Percentiles rank a stretch among this genome's conserved stretches.
phyloP scores from a whole-genome alignment of 2,113 vertebrate genomes.

The Lagopus leucura region DNA sequence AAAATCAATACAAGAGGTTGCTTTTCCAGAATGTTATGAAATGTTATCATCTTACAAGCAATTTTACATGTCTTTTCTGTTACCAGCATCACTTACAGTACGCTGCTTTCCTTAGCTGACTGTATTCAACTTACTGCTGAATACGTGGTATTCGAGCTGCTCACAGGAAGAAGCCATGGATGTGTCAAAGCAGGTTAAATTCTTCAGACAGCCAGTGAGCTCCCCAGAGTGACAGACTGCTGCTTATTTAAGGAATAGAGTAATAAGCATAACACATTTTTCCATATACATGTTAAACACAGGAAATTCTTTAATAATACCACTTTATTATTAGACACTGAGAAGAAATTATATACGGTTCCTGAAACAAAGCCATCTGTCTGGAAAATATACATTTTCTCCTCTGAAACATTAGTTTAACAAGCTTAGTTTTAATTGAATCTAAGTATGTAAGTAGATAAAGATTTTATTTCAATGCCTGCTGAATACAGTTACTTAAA shows the following conservation, averaged over 20 bases:
- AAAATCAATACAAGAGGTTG: constrained; percentile 59
- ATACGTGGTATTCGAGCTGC: constrained; percentile 55
- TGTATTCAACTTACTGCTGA: constrained; percentile 51
- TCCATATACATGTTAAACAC: neutral
- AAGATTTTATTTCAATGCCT: constrained; percentile 7
- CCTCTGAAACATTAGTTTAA: neutral
- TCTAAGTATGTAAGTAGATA: neutral
- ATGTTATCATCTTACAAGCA: constrained; percentile 55
- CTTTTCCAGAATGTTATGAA: constrained; percentile 55
- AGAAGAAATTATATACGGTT: neutral
- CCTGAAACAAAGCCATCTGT: neutral
- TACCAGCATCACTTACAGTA: constrained; percentile 9
- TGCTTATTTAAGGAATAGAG: constrained; percentile 1
- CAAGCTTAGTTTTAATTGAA: neutral
- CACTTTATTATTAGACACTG: neutral
- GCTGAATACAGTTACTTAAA: neutral
- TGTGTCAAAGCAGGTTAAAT: constrained; percentile 33
- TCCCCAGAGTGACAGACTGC: neutral
- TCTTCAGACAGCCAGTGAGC: constrained; percentile 2
- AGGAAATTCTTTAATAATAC: neutral
- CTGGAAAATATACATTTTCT: neutral
- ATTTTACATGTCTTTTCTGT: constrained; percentile 57
- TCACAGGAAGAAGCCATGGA: constrained; percentile 35
- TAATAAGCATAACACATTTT: neutral
- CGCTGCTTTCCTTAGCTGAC: neutral